phyloP scores from a whole-genome alignment of 2,888 invertebrate genomes.

The Synergus umbraculus region DNA sequence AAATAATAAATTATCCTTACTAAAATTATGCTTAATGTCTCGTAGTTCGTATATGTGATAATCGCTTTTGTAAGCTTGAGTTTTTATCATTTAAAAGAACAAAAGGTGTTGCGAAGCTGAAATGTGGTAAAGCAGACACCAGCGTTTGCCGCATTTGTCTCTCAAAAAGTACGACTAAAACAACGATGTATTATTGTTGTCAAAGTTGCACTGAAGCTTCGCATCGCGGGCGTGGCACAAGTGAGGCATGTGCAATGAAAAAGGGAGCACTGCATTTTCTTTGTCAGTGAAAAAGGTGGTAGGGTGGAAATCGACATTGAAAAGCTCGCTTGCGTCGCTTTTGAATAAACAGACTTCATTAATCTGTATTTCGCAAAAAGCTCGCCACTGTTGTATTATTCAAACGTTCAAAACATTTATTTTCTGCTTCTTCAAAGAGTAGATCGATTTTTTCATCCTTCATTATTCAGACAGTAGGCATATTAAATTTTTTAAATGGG shows the following conservation, averaged over 20 bases:
- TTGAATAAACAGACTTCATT: background rate
- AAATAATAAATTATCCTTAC: no score
- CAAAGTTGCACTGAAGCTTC: background rate
- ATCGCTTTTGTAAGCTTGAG: background rate
- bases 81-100: background rate
- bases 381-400: no score
- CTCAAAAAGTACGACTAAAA: background rate
- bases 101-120: background rate
- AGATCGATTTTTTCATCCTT: no score
- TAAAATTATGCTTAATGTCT: background rate
- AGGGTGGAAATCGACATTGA: conserved; percentile 5
- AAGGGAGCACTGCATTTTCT: conserved; percentile 3
- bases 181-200: background rate
- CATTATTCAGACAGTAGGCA: no score
- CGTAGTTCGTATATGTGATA: background rate
- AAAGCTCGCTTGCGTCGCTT: background rate
- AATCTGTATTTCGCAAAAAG: background rate
- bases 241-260: background rate
- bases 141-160: background rate
- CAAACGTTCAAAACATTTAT: no score
- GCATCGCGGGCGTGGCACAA: background rate
- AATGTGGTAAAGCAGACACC: background rate
- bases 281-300: conserved; percentile 18
- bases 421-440: no score
- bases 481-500: no score